Evolutionary conservation across 2,113 vertebrate genomes (phyloP), one percentile per base, ranked within the genome.

Genomic region (Cardinalis cardinalis): DNA sequence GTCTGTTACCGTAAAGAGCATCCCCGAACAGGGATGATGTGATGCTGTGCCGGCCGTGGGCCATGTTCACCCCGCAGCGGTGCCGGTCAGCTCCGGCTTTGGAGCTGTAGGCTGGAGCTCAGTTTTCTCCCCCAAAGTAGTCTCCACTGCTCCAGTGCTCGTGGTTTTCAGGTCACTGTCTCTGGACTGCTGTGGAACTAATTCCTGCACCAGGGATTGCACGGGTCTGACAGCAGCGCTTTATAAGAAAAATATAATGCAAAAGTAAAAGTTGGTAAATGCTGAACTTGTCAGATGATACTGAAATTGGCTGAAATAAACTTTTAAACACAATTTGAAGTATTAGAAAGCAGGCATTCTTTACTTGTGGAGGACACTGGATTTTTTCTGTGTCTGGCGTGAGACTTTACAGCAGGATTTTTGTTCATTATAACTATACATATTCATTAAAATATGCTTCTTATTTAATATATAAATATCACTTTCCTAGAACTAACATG

Each of bases 161-260:
- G 2, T 12, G 12, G 2, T 5, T 41, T 38, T 25, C 4, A 4
- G 36, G 32, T 28, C 36, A 0, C 1, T 0, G 19, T 20, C 28
- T 11, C 28, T 20, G 43, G 7, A 18, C 23, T 1, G 0, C 48
- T 12, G 29, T 2, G 51, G 14, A 15, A 14, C 14, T 2, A 2
- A 9, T 46, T 40, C 36, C 71, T 41, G 24, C 17, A 3, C 40
- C 8, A 40, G 36, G 20, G 9, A 36, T 17, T 9, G 5, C 1
- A 2, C 6, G 1, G 9, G 9, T 84, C 7, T 49, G 31, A 6
- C 34, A 38, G 53, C 1, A 5, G 19, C 38, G 0, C 17, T 70
- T 60, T 1, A 15, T 14, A 12, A 53, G 34, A 41, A 34, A 49
- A 25, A 38, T 8, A 4, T 49, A 32, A 14, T 52, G 14, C 23